Evolutionary conservation across 2,888 invertebrate genomes (phyloP), one percentile per base, ranked within the genome.

Genomic region (Parnassius mnemosyne): DNA sequence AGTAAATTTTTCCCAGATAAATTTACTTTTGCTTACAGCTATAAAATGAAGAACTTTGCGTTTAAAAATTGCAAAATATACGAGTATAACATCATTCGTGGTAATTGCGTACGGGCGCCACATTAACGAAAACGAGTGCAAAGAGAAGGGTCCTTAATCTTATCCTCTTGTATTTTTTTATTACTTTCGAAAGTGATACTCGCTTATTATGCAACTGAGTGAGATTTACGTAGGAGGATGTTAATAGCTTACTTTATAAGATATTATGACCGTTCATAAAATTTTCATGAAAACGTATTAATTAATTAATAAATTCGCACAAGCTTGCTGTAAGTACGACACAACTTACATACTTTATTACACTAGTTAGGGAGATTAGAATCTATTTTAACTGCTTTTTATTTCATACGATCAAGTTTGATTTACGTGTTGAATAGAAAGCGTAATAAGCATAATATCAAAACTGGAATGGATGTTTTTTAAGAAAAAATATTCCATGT

Each of bases 141-240:
- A 68, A 67, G 69, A 70, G 69, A 72, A 72, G 71, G 70, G 70
- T 72, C 69, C 71, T 71, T 68, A 61, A 57, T 66, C 67, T 69
- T 64, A 64, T 46, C 51, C 49, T 55, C 58, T 54, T 67, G 66
- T 66, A 57, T 64, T 64, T 69, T 25, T 85, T 87, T 82, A 85
- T 79, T 73, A 79, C 80, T 81, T 88, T 86, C 80, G 89, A 90
- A 89, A 88, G 87, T 87, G 80, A 84, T 83, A 80, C 82, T 73
- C 71, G 70, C 64, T 64, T 72, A 72, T 85, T 85, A 81, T 77
- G 76, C 69, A 85, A 85, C 43, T 13, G 50, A 11, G 5, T 71
- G 64, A 61, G 65, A 74, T 83, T 81, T 81, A 79, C 74, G 78
- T 78, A 52, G 42, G 12, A 10, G 46, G 55, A 16, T 34, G n/a